phyloP scores from a whole-genome alignment of 1,140 invertebrate species.

The Drosophila cardini region DNA sequence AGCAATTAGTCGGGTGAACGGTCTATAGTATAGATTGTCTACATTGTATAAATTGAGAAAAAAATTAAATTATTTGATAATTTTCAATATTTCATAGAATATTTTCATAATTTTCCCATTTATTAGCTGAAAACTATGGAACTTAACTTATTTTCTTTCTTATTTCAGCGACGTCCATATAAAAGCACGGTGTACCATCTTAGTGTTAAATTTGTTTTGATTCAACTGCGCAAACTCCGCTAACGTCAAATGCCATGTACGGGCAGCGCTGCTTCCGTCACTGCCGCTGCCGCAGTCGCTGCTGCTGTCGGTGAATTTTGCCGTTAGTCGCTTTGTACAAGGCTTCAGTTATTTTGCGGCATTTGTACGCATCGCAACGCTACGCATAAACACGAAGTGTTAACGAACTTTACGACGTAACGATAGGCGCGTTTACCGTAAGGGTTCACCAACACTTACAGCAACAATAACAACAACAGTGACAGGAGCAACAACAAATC shows the following conservation, averaged over 20 bases:
- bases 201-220: constrained; percentile 78
- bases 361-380: constrained; percentile 53
- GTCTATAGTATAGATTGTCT: too few relatives aligned
- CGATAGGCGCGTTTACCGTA: constrained; percentile 37
- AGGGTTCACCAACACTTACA: not conserved
- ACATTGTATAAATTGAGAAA: too few relatives aligned
- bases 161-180: constrained; percentile 8
- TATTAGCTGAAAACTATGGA: not conserved
- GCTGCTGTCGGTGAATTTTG: constrained; percentile 4
- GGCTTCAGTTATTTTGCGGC: constrained; percentile 68
- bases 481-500: constrained; percentile 38
- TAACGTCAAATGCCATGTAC: constrained; percentile 48
- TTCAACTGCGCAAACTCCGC: constrained; percentile 66
- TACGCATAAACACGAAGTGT: not conserved
- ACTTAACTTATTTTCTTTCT: constrained; percentile 15
- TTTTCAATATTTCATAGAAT: not conserved
- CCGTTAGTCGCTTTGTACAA: constrained; percentile 15
- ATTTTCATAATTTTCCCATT: not conserved
- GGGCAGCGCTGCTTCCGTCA: constrained; percentile 48
- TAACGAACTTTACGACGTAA: constrained; percentile 3
- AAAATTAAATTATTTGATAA: too few relatives aligned
- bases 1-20: too few relatives aligned
- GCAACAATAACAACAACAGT: constrained; percentile 31
- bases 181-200: constrained; percentile 18
- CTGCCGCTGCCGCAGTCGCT: constrained; percentile 10